Conservation (phyloP, 2,113 vertebrate species). For the Miniopterus natalensis region DNA sequence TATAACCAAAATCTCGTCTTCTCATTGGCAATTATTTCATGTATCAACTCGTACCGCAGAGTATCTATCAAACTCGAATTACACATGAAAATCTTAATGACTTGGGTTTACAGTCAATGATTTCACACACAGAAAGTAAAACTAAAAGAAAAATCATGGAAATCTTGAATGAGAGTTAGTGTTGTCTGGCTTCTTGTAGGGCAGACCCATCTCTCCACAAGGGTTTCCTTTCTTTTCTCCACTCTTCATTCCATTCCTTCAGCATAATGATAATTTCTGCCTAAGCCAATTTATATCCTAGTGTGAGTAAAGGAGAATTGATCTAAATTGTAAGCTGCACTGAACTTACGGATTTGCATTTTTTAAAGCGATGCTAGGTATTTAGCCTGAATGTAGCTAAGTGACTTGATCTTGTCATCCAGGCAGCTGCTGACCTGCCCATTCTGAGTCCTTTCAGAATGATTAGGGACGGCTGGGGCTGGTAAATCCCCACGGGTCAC, state of each 20-base stretch:
- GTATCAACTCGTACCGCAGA: background rate
- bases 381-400: constrained; percentile 24
- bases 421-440: background rate
- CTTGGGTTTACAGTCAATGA: background rate
- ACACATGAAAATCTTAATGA: background rate
- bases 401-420: background rate
- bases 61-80: background rate
- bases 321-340: background rate
- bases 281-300: background rate
- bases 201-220: background rate
- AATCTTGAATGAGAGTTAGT: background rate
- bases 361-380: constrained; percentile 17
- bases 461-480: background rate
- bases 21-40: background rate
- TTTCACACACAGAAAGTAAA: background rate
- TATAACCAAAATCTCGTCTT: background rate
- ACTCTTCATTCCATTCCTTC: background rate
- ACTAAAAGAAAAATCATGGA: background rate
- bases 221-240: background rate
- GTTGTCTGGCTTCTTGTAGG: background rate
- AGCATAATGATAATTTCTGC: background rate
- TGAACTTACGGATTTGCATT: background rate
- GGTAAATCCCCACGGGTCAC: background rate
- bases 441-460: background rate
- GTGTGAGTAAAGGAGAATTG: background rate